A percentile compares a stretch with the other conserved stretches of the same genome.
These are phyloP conservation scores for Pseudomyrmex pallidus DNA, from an alignment of 1,140 invertebrate genomes.

Conservation along the genomic window DNA sequence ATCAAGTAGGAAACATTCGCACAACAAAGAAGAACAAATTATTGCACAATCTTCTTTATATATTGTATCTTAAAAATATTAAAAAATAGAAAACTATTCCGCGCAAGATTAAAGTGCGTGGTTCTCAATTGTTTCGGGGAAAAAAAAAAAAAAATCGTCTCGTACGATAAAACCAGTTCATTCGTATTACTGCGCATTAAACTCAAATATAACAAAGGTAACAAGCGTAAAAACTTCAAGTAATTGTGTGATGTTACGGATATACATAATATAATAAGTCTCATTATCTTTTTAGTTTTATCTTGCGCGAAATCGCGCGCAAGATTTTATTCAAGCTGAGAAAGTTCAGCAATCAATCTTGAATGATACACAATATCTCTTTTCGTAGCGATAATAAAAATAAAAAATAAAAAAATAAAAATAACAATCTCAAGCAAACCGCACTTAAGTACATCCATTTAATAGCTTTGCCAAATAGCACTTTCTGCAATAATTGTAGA, in stretches of 20 bases:
- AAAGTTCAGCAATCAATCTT: constrained; percentile 7
- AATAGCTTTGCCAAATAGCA: neutral
- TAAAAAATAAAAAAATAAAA: neutral
- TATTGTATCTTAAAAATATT: neutral
- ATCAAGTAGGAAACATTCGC: neutral
- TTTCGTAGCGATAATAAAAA: neutral
- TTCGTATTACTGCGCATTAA: neutral
- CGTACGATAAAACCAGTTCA: too few relatives aligned
- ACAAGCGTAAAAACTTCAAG: neutral
- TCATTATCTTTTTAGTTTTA: neutral
- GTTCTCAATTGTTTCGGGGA: neutral
- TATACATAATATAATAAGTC: neutral
- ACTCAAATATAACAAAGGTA: neutral
- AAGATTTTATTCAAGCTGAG: neutral
- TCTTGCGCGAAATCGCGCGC: neutral
- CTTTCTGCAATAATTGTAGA: constrained; percentile 34
- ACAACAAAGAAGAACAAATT: constrained; percentile 26
- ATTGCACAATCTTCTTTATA: neutral
- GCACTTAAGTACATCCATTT: neutral
- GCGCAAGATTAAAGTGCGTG: neutral
- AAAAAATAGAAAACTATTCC: neutral
- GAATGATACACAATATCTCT: neutral
- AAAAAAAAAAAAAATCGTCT: neutral
- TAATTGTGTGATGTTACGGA: neutral
- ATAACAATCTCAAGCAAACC: constrained; percentile 11